Conservation (phyloP, 1,140 invertebrate species). For the Stratiolaelaps scimitus region DNA sequence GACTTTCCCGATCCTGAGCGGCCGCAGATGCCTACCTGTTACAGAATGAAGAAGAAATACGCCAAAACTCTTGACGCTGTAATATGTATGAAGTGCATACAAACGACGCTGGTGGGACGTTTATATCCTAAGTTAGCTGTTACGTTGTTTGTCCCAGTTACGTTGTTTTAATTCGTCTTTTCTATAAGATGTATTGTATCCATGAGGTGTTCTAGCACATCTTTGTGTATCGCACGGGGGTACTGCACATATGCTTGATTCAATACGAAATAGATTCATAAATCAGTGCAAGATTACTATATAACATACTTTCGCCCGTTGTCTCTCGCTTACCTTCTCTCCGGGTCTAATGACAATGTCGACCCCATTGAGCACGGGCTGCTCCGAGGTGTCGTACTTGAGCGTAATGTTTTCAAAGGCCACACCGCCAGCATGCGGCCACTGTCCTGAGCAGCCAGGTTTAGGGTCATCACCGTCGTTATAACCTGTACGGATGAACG, state of each 20-base stretch:
- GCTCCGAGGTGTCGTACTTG: constrained; percentile 49
- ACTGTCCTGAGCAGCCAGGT: constrained; percentile 38
- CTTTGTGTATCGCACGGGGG: no score
- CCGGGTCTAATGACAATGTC: constrained; percentile 44
- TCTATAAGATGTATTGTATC: no score
- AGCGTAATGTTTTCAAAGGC: constrained; percentile 55
- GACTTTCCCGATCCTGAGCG: constrained; percentile 67
- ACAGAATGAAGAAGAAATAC: constrained; percentile 6
- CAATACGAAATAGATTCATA: no score
- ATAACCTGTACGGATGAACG: neutral
- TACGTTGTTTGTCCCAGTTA: no score
- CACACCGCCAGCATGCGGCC: constrained; percentile 57
- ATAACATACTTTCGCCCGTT: neutral
- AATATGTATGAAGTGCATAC: no score
- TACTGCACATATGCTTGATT: no score
- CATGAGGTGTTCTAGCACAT: no score
- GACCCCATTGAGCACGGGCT: constrained; percentile 52
- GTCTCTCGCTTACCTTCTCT: constrained; percentile 36
- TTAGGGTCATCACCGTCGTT: neutral
- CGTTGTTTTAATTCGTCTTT: no score
- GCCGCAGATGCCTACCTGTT: constrained; percentile 61
- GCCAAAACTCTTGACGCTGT: no score
- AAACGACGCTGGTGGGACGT: no score
- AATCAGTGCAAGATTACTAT: no score
- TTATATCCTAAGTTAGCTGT: no score